Evolutionary conservation across 2,888 invertebrate species (phyloP), one percentile per base, ranked within the genome.

Genomic region (Pseudolycoriella hygida): DNA sequence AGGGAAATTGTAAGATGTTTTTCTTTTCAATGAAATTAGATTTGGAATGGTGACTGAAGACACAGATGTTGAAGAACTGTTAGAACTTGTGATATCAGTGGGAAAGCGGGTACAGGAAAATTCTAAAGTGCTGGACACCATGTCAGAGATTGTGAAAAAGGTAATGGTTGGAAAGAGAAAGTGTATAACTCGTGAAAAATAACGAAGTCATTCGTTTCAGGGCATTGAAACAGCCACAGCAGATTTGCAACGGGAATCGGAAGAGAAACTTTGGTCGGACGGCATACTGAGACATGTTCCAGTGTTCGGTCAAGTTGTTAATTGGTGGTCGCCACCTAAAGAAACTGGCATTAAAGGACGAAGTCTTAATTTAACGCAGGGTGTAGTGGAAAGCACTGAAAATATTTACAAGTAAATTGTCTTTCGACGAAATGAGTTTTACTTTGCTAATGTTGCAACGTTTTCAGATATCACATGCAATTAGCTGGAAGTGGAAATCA

Each of bases 21-120:
- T n/a, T n/a, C n/a, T n/a, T n/a, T n/a, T n/a, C n/a, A n/a, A n/a
- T n/a, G n/a, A 11, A 18, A n/a, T 41, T 51, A 69, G 84, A 53
- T 90, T 96, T 62, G 96, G 96, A 31, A 92, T 97, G 88, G 87
- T 97, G 19, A 94, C 93, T 0, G 84, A 86, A 43, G 94, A 94
- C 54, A 93, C 93, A 0, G 94, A 96, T 58, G 82, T 94, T 0
- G 84, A 86, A 25, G 93, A 96, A 58, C 66, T 97, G 42, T 68
- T 96, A 2, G 81, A 81, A 25, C 67, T 92, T 49, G 94, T 97
- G 0, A 72, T 87, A 42, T 72, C 79, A 43, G 85, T 86, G 1
- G 97, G 96, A 15, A 82, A 83, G 57, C 86, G 90, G 53, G 87
- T 94, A 1, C 96, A 97, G 60, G 92, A 93, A 53, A 90, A 87